Evolutionary conservation across 2,888 invertebrate species (phyloP), one percentile per base, ranked within the genome.

Genomic region (Smittia aterrima): DNA sequence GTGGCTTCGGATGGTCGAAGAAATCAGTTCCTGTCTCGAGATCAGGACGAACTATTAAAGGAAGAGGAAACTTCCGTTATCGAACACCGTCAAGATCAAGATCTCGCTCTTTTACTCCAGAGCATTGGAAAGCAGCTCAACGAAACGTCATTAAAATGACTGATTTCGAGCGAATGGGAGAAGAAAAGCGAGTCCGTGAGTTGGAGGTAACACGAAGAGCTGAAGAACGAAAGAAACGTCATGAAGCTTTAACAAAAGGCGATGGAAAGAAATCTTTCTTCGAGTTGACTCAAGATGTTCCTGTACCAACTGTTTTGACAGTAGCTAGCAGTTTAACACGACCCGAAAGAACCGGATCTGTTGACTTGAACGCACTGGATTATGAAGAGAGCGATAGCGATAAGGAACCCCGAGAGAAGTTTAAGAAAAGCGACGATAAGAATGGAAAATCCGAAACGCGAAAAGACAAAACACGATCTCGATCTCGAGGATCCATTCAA

Each of bases 61-160:
- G 96, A 1, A 86, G 96, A 76, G 96, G 96, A 2, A 91, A 92
- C 76, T 92, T 96, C 82, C 89, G 95, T 68, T 95, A 92, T 82
- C 89, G 92, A 77, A 95, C 95, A 0, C 93, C 93, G 47, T 92
- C 92, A 0, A 86, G 92, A 13, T 93, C 93, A 75, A 89, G 95
- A 0, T 93, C 93, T 0, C 88, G 94, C 74, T 96, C 96, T 79
- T 89, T 88, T 27, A 97, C 97, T 0, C 97, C 97, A 9, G 93
- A 96, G 6, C 96, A 97, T 83, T 97, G 97, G 97, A 89, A 92
- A 54, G 91, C 93, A 79, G 95, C 95, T 75, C 92, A 94, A 81
- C 87, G 91, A 22, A 87, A 93, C 71, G 92, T 92, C 67, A 92
- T 95, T 77, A 92, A 93, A 81, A 84, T 93, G 1, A 89, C 91